Evolutionary conservation across 2,113 vertebrate species (phyloP).

Genomic region (Platysternon megacephalum): DNA sequence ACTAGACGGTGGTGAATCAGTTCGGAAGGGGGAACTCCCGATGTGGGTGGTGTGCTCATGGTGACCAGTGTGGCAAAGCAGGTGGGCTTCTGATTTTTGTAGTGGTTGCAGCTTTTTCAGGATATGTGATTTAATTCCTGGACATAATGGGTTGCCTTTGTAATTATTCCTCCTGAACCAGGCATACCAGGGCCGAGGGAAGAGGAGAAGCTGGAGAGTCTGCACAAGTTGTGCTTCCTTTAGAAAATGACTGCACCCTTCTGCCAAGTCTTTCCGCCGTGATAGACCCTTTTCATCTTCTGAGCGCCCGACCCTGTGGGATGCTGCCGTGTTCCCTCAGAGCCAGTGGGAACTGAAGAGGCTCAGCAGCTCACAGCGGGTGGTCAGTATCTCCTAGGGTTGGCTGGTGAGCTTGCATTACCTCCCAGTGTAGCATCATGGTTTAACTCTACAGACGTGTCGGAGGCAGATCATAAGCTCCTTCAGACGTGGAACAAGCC

Average conservation of each 20-base stretch:
- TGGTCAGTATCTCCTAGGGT: not conserved
- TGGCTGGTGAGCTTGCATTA: not conserved
- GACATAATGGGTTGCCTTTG: fast-evolving
- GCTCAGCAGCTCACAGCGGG: not conserved
- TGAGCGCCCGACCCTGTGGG: not conserved
- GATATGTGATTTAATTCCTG: not conserved
- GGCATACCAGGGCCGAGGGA: not conserved
- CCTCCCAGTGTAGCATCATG: not conserved
- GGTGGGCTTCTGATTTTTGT: fast-evolving
- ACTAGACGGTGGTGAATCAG: fast-evolving
- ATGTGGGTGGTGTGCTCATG: not conserved
- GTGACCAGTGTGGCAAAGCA: fast-evolving
- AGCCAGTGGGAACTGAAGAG: not conserved
- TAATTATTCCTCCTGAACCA: fast-evolving
- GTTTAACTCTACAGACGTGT: not conserved
- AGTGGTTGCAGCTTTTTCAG: not conserved
- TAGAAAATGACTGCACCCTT: not conserved
- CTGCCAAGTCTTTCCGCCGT: not conserved
- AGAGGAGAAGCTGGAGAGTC: fast-evolving
- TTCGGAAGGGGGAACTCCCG: fast-evolving
- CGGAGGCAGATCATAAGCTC: not conserved
- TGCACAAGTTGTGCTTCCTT: too few relatives aligned
- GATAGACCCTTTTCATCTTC: not conserved
- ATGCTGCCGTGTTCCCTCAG: too few relatives aligned
- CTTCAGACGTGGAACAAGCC: not conserved